phyloP scores from a whole-genome alignment of 2,797 vertebrate genomes.

The Tokudaia tokunoshimensis region DNA sequence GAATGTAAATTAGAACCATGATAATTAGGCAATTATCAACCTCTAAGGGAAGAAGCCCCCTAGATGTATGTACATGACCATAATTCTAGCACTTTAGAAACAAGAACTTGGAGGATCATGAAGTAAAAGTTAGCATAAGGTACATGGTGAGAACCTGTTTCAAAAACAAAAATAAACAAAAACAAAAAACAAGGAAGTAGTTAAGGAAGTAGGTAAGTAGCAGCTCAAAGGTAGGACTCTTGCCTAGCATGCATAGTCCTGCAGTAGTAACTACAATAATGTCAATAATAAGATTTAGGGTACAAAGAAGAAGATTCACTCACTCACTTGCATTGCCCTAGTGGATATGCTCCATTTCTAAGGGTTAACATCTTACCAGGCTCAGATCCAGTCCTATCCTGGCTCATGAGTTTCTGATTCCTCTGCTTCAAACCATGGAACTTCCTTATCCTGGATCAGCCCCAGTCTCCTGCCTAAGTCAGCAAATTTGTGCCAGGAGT shows the following conservation, averaged over 20 bases:
- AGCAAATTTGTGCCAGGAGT: not conserved
- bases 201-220: not conserved
- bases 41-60: not conserved
- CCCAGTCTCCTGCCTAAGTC: not conserved
- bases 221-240: not conserved
- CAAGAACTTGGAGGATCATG: not conserved
- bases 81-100: not conserved
- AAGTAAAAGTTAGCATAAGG: not conserved
- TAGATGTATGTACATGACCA: not conserved
- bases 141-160: not conserved
- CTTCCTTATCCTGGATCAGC: not conserved
- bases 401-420: not conserved
- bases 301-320: not conserved
- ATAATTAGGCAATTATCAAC: slow-evolving; percentile 18
- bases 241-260: not conserved
- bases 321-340: not conserved
- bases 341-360: not conserved
- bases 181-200: no score
- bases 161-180: not conserved
- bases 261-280: not conserved
- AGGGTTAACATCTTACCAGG: not conserved
- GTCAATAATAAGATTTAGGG: not conserved
- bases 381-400: not conserved
- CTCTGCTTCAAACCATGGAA: not conserved
- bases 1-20: slow-evolving; percentile 6